phyloP scores from a whole-genome alignment of 2,113 vertebrate genomes.

The Channa maculata region DNA sequence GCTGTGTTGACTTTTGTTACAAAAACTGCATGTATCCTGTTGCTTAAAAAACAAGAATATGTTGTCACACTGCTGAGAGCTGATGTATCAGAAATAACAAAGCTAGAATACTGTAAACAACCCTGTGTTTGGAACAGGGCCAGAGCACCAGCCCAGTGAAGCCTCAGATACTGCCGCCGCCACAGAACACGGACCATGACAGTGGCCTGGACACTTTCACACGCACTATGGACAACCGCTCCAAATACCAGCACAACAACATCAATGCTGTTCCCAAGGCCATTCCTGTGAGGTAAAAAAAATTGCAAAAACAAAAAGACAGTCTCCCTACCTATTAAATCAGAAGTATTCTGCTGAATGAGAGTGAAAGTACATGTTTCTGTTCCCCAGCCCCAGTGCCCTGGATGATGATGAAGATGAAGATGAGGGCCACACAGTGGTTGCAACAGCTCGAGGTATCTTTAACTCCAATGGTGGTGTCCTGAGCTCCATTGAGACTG shows the following conservation, averaged over 20 bases:
- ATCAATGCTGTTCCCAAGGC: slow-evolving; percentile 93
- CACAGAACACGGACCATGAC: slow-evolving; percentile 87
- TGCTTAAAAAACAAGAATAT: too few relatives aligned
- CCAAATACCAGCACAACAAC: slow-evolving; percentile 94
- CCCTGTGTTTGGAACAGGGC: slow-evolving; percentile 48
- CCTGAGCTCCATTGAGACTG: slow-evolving; percentile 97
- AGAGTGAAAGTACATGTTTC: slow-evolving; percentile 13
- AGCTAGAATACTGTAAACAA: neutral
- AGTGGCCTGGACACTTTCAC: slow-evolving; percentile 90
- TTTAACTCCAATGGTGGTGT: slow-evolving; percentile 97
- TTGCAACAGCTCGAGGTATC: slow-evolving; percentile 95
- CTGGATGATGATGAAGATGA: slow-evolving; percentile 96
- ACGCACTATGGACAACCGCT: slow-evolving; percentile 87
- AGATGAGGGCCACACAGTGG: slow-evolving; percentile 96
- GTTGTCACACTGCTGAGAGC: neutral
- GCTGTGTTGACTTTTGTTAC: too few relatives aligned
- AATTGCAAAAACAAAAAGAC: neutral
- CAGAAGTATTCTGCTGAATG: neutral
- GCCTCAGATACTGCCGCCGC: slow-evolving; percentile 83
- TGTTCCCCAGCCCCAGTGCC: slow-evolving; percentile 88
- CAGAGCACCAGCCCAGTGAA: slow-evolving; percentile 83
- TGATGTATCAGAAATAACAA: neutral
- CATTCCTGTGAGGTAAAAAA: slow-evolving; percentile 92
- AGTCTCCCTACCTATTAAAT: neutral
- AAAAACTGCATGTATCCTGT: too few relatives aligned